Conservation (phyloP, 2,888 invertebrate genomes). For the Eupithecia abbreviata region DNA sequence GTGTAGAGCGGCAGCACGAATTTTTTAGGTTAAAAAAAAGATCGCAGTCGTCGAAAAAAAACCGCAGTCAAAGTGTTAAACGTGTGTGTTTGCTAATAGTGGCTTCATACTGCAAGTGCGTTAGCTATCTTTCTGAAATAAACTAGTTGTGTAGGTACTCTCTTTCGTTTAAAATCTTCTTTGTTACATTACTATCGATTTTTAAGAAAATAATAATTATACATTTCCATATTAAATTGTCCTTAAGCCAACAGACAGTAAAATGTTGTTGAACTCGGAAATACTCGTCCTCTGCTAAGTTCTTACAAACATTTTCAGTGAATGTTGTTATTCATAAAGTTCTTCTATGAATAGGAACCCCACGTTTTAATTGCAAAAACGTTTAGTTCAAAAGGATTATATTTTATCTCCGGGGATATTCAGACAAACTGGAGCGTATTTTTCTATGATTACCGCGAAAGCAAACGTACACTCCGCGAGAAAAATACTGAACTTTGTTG, state of each 20-base stretch:
- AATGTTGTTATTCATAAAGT: conserved; percentile 10
- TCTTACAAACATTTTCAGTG: conserved; percentile 11
- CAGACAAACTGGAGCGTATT: not conserved
- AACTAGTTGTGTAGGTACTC: no score
- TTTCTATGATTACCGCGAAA: not conserved
- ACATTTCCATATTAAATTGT: not conserved
- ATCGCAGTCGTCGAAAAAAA: no score
- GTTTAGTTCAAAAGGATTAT: conserved; percentile 14
- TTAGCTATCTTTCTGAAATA: no score
- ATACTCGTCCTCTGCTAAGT: not conserved
- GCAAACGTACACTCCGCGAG: not conserved
- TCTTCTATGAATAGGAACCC: conserved; percentile 1
- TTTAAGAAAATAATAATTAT: not conserved
- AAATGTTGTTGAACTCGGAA: not conserved
- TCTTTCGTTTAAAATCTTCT: not conserved
- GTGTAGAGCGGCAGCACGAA: no score
- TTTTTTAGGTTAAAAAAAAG: no score
- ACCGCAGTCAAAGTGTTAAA: no score
- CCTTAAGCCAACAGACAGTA: not conserved
- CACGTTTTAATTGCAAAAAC: conserved; percentile 13
- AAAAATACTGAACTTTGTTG: not conserved
- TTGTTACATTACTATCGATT: not conserved
- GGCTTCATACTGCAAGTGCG: no score
- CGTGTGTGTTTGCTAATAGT: no score
- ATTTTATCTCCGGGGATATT: conserved; percentile 2